Percentiles rank a stretch among this genome's conserved stretches.
Conservation (phyloP, 2,113 vertebrate species). For the Sialia sialis region DNA sequence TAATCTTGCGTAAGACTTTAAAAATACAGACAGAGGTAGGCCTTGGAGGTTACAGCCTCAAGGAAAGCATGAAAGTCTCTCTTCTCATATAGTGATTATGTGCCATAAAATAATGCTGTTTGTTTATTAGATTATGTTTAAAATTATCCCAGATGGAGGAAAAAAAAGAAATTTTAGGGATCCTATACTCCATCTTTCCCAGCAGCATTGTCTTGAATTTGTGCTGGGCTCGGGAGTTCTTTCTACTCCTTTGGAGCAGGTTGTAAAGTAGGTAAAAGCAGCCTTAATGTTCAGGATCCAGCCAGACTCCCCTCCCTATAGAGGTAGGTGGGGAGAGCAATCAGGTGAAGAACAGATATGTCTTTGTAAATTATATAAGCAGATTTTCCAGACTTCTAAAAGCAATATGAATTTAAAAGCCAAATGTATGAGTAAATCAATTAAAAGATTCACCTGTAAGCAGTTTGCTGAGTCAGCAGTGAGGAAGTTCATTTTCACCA, state of each 20-base stretch:
- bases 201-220: background rate
- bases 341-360: background rate
- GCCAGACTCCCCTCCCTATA: fast-evolving
- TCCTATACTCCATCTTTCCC: background rate
- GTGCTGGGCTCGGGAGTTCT: background rate
- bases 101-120: background rate
- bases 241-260: background rate
- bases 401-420: conserved; percentile 16
- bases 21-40: background rate
- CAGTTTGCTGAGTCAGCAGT: conserved; percentile 17
- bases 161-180: background rate
- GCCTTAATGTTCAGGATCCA: background rate
- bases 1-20: background rate
- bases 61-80: background rate
- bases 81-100: background rate
- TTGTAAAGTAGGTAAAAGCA: background rate
- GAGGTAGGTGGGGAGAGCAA: background rate
- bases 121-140: background rate
- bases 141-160: background rate
- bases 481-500: background rate
- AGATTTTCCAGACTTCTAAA: background rate
- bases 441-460: conserved; percentile 27
- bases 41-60: background rate
- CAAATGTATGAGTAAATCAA: background rate
- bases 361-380: background rate